These are phyloP conservation scores for Erpornis zantholeuca DNA, from an alignment of 2,113 vertebrate genomes.

Conservation along the genomic window DNA sequence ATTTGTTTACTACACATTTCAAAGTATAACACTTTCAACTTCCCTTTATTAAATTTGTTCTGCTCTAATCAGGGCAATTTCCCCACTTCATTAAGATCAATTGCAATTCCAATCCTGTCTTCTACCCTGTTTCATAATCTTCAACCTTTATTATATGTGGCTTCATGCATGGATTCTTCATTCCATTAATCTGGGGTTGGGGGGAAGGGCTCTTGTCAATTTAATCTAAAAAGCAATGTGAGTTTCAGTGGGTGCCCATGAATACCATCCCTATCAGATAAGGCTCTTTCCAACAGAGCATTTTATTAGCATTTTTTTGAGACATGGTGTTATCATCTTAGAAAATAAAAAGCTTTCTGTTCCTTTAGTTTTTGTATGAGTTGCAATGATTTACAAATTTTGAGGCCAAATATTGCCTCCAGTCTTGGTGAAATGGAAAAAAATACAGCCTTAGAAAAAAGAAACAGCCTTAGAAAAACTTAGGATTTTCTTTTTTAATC, in stretches of 20 bases:
- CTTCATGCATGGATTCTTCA: conserved; percentile 38
- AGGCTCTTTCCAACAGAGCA: background rate
- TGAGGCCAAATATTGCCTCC: background rate
- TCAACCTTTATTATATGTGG: background rate
- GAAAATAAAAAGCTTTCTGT: background rate
- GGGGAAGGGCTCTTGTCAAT: background rate
- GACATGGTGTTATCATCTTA: background rate
- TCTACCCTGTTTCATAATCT: background rate
- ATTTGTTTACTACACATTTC: background rate
- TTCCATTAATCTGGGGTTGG: conserved; percentile 3
- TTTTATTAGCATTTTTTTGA: conserved; percentile 33
- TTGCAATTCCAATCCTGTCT: conserved; percentile 15
- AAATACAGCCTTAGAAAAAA: background rate
- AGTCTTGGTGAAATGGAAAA: background rate
- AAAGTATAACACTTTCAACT: background rate
- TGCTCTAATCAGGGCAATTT: conserved; percentile 24
- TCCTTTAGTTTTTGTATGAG: background rate
- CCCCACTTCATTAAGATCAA: background rate
- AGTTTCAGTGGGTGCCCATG: background rate
- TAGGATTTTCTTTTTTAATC: background rate
- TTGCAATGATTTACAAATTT: background rate
- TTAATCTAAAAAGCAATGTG: conserved; percentile 26
- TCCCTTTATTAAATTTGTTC: background rate
- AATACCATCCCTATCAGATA: conserved; percentile 11
- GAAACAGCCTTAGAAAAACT: background rate